These are phyloP conservation scores for Alviniconcha marisindica DNA, from an alignment of 1,140 invertebrate genomes.

Conservation along the genomic window DNA sequence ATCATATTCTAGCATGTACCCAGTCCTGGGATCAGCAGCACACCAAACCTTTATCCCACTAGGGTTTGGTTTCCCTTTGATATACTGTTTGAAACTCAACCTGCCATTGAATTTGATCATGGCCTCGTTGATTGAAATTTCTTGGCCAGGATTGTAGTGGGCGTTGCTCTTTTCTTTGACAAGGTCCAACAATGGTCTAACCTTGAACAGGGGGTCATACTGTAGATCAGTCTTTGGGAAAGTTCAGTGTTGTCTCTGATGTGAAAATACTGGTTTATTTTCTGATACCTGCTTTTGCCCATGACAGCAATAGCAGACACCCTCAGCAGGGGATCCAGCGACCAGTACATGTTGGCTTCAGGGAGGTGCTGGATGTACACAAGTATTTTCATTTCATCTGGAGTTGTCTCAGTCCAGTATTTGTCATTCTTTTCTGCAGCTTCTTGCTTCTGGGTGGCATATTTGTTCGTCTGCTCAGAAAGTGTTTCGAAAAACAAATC, in stretches of 20 bases:
- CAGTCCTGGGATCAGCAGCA: background rate
- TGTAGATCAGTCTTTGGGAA: background rate
- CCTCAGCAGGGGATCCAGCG: constrained; percentile 33
- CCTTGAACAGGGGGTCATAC: constrained; percentile 54
- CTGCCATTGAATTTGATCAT: constrained; percentile 76
- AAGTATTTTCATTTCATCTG: too few relatives aligned
- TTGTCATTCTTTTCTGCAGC: too few relatives aligned
- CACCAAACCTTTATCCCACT: constrained; percentile 7
- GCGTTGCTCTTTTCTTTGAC: constrained; percentile 36
- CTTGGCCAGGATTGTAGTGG: constrained; percentile 33
- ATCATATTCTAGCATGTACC: background rate
- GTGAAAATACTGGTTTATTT: constrained; percentile 56
- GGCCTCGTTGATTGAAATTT: constrained; percentile 70
- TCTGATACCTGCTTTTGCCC: constrained; percentile 43
- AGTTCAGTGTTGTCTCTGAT: constrained; percentile 34
- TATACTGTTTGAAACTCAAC: constrained; percentile 75
- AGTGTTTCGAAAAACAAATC: too few relatives aligned
- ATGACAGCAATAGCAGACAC: constrained; percentile 44
- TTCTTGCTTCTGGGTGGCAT: too few relatives aligned
- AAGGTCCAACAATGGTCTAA: constrained; percentile 47
- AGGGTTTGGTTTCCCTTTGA: constrained; percentile 55
- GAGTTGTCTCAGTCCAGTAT: too few relatives aligned
- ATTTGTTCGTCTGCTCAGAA: too few relatives aligned
- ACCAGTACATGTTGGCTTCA: constrained; percentile 40
- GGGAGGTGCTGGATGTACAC: constrained; percentile 38